These are phyloP conservation scores for Leucophenga maculata DNA, from an alignment of 2,888 invertebrate genomes.

Conservation along the genomic window DNA sequence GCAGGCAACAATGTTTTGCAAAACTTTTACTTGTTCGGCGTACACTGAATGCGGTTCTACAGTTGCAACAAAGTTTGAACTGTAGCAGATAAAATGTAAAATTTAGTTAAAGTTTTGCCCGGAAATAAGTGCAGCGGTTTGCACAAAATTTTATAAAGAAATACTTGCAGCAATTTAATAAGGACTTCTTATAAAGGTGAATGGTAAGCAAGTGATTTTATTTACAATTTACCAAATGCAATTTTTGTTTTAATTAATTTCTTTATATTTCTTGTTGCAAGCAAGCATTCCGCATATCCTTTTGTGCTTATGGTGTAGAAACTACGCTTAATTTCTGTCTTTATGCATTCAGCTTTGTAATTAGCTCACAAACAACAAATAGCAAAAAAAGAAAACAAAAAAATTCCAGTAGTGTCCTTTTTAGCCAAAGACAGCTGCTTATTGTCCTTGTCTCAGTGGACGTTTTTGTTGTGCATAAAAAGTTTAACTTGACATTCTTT, in stretches of 20 bases:
- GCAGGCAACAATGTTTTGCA: slow-evolving; percentile 17
- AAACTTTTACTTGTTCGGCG: slow-evolving; percentile 10
- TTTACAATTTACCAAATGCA: slow-evolving; percentile 43
- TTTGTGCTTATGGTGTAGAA: neutral
- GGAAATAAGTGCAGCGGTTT: no score
- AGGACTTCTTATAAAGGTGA: neutral
- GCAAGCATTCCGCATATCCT: slow-evolving; percentile 44
- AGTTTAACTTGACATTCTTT: slow-evolving; percentile 63
- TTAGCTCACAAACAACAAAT: slow-evolving; percentile 47
- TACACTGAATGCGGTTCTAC: neutral
- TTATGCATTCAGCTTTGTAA: slow-evolving; percentile 51
- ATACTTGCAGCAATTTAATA: no score
- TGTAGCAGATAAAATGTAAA: no score
- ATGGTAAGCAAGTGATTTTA: no score
- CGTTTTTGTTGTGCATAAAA: slow-evolving; percentile 47
- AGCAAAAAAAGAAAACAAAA: neutral
- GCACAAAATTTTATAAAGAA: no score
- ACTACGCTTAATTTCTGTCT: slow-evolving; percentile 31
- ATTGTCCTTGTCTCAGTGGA: slow-evolving; percentile 32
- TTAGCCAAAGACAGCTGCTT: slow-evolving; percentile 47
- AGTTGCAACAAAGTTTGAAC: slow-evolving; percentile 29
- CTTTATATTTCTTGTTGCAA: slow-evolving; percentile 6
- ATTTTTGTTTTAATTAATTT: slow-evolving; percentile 61
- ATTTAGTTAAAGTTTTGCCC: slow-evolving; percentile 55
- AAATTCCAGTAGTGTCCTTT: neutral